phyloP scores from a whole-genome alignment of 2,888 invertebrate species.

The Mythimna vitellina region DNA sequence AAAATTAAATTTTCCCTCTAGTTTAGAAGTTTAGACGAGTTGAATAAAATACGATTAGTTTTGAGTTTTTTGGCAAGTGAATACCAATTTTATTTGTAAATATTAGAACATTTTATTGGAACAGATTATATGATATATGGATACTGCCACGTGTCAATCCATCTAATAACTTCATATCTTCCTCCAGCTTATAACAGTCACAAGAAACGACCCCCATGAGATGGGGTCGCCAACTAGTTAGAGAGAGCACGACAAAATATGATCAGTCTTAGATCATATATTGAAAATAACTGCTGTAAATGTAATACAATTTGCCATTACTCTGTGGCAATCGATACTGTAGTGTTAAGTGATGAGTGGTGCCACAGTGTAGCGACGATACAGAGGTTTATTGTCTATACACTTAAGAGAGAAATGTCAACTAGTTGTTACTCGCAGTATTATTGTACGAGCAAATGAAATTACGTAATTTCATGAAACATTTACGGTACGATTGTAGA shows the following conservation, averaged over 20 bases:
- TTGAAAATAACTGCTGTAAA: conserved; percentile 40
- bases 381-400: not conserved
- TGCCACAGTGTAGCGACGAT: conserved; percentile 19
- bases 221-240: conserved; percentile 30
- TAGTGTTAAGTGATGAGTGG: conserved; percentile 41
- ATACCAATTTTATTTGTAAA: not conserved
- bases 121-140: not conserved
- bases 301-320: conserved; percentile 54
- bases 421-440: not conserved
- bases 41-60: no score
- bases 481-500: no score
- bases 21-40: no score
- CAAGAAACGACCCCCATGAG: conserved; percentile 17
- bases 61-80: no score
- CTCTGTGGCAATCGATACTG: conserved; percentile 40
- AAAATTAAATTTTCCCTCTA: no score
- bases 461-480: no score
- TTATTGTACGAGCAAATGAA: no score
- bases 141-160: conserved; percentile 11
- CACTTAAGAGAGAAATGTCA: not conserved
- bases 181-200: conserved; percentile 4
- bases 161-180: conserved; percentile 25
- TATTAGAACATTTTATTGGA: not conserved
- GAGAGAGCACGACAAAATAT: conserved; percentile 34
- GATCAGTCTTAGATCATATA: conserved; percentile 44